A percentile compares a stretch with the other conserved stretches of the same genome.
These are phyloP conservation scores for Phortica okadai DNA, from an alignment of 2,888 invertebrate genomes.

Conservation along the genomic window DNA sequence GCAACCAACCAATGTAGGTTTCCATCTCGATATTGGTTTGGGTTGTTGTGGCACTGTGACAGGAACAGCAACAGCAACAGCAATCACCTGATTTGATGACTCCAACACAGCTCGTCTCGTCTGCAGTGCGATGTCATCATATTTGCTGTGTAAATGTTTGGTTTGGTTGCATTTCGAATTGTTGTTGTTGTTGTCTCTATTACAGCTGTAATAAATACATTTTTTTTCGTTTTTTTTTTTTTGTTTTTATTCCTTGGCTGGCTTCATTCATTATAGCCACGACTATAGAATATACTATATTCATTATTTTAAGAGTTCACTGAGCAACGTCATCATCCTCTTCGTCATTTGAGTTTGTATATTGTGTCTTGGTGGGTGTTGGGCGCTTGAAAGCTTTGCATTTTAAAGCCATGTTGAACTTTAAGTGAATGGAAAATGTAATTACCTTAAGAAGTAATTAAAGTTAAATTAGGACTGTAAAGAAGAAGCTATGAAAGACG, in stretches of 20 bases:
- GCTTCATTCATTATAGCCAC: constrained; percentile 16
- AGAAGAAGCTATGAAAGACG: too few species aligned
- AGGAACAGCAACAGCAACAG: too few species aligned
- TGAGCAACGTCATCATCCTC: not conserved
- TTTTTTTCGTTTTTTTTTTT: not conserved
- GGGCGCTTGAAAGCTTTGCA: not conserved
- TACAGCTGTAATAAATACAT: constrained; percentile 7
- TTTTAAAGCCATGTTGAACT: not conserved
- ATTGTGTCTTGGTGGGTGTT: not conserved
- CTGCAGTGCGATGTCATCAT: not conserved
- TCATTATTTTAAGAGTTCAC: constrained; percentile 21
- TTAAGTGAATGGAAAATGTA: not conserved
- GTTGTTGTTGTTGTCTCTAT: not conserved
- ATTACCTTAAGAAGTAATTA: too few species aligned
- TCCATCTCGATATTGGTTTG: constrained; percentile 6
- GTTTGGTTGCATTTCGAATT: constrained; percentile 18
- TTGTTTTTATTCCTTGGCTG: not conserved
- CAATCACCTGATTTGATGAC: too few species aligned
- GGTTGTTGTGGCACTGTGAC: not conserved
- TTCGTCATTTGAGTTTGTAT: too few species aligned
- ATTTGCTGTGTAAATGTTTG: constrained; percentile 16
- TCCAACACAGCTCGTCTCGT: not conserved
- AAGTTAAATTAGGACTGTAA: too few species aligned
- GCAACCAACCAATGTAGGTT: constrained; percentile 10
- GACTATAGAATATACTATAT: constrained; percentile 9